These are phyloP conservation scores for Yoshiicerus persimilis DNA, from an alignment of 1,140 invertebrate genomes.

Conservation along the genomic window DNA sequence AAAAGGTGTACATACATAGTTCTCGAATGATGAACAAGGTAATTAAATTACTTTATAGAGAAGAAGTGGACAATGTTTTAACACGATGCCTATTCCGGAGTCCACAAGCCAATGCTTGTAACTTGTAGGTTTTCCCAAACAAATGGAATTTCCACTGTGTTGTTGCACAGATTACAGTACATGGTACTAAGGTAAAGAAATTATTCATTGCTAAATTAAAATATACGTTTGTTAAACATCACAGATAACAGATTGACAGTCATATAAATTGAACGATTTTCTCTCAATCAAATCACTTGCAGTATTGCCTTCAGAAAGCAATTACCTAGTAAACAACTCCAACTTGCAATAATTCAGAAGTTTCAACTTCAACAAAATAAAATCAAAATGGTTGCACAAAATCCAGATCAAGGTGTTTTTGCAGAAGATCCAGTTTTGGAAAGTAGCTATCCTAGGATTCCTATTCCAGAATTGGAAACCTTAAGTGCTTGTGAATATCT, in stretches of 20 bases:
- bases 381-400: constrained; percentile 23
- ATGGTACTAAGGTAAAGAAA: neutral
- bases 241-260: neutral
- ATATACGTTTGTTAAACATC: neutral
- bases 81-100: too few relatives aligned
- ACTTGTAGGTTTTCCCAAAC: neutral
- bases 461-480: constrained; percentile 36
- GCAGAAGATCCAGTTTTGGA: constrained; percentile 33
- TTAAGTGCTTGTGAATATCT: constrained; percentile 39
- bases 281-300: neutral
- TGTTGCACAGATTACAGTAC: neutral
- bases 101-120: too few relatives aligned
- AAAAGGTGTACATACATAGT: too few relatives aligned
- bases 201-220: neutral
- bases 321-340: neutral
- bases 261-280: neutral
- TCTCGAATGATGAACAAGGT: too few relatives aligned
- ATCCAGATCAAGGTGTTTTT: neutral
- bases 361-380: neutral
- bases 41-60: too few relatives aligned
- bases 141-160: neutral
- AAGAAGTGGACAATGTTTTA: too few relatives aligned
- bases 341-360: neutral
- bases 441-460: constrained; percentile 27
- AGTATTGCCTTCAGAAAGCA: neutral